phyloP scores from a whole-genome alignment of 2,797 vertebrate species.

The Helarctos malayanus region DNA sequence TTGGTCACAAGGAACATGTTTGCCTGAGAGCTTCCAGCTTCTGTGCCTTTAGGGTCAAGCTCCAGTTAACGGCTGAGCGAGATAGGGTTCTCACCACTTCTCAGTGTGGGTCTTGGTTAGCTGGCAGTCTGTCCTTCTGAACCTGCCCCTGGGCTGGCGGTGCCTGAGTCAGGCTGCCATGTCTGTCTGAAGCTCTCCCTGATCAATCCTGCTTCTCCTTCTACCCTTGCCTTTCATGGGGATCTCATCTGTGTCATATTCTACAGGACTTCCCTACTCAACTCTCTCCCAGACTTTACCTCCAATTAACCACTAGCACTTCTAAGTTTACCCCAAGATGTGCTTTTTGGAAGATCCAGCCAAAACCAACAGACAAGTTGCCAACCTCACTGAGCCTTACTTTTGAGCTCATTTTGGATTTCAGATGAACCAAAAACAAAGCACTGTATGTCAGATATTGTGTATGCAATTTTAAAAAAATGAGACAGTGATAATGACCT shows the following conservation, averaged over 20 bases:
- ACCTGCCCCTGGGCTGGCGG: neutral
- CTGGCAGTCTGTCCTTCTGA: neutral
- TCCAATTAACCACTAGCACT: neutral
- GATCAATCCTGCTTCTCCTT: too few relatives aligned
- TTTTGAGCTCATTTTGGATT: neutral
- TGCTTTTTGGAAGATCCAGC: neutral
- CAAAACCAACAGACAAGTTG: too few relatives aligned
- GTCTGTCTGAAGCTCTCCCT: too few relatives aligned
- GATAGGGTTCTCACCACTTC: neutral
- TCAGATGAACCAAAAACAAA: neutral
- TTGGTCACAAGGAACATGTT: fast-evolving
- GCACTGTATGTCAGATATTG: neutral
- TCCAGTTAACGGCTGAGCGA: neutral
- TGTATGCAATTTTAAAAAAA: neutral
- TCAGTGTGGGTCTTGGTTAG: neutral
- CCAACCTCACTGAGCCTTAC: too few relatives aligned
- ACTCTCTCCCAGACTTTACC: too few relatives aligned
- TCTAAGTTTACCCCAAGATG: too few relatives aligned
- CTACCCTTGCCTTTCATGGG: too few relatives aligned
- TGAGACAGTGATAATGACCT: neutral
- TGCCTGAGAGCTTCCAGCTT: neutral
- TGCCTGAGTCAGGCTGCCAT: too few relatives aligned
- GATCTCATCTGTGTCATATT: neutral
- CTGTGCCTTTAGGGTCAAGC: neutral
- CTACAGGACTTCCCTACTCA: neutral